Percentiles rank a stretch among this genome's conserved stretches.
phyloP scores from a whole-genome alignment of 2,888 invertebrate species.

The Cerastis leucographa region DNA sequence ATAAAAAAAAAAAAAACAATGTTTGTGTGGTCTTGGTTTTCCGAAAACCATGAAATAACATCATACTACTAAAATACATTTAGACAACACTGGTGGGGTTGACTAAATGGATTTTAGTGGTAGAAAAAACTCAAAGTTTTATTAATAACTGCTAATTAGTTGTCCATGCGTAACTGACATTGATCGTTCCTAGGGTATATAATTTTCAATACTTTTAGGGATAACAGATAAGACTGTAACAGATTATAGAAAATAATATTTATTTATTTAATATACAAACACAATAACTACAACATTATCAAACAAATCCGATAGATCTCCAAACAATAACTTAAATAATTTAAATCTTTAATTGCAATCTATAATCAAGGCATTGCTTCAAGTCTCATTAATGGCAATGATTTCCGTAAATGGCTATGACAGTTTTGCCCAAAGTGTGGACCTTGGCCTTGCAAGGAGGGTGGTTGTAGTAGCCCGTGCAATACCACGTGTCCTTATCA shows the following conservation, averaged over 20 bases:
- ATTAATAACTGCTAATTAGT: neutral
- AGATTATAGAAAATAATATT: neutral
- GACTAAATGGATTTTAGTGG: neutral
- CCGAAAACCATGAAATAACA: neutral
- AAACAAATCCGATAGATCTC: slow-evolving; percentile 11
- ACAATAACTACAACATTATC: slow-evolving; percentile 1
- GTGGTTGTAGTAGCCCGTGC: slow-evolving; percentile 69
- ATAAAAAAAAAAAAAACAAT: neutral
- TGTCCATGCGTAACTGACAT: neutral
- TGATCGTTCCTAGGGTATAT: neutral
- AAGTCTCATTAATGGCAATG: slow-evolving; percentile 53
- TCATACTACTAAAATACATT: too few species aligned
- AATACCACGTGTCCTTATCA: slow-evolving; percentile 69
- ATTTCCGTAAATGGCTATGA: slow-evolving; percentile 42
- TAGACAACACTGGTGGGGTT: too few species aligned
- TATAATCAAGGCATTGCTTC: neutral
- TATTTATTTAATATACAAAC: slow-evolving; percentile 33
- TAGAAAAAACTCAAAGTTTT: neutral
- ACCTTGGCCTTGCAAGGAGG: slow-evolving; percentile 69
- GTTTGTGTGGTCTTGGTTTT: neutral
- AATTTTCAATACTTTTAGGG: neutral
- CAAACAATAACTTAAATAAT: slow-evolving; percentile 2
- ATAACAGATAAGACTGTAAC: slow-evolving; percentile 1
- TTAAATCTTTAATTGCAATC: neutral
- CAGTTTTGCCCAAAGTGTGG: slow-evolving; percentile 50